phyloP scores from a whole-genome alignment of 1,140 invertebrate genomes.

The Psilanteris sp. region DNA sequence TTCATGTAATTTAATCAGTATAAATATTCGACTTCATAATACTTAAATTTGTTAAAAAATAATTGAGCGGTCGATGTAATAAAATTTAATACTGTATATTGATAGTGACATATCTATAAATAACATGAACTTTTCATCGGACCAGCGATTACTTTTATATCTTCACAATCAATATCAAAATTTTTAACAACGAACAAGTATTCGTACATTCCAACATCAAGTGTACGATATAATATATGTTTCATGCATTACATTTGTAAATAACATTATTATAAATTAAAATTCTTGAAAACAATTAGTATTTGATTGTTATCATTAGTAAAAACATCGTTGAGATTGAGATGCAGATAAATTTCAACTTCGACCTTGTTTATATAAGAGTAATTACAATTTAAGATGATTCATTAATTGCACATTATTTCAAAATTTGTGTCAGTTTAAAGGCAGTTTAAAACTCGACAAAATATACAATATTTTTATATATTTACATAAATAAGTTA shows the following conservation, averaged over 20 bases:
- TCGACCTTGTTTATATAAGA: too few species aligned
- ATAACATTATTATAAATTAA: constrained; percentile 11
- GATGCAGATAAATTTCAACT: too few species aligned
- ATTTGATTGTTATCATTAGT: too few species aligned
- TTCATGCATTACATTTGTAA: not conserved
- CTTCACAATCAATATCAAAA: constrained; percentile 5
- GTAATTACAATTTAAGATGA: too few species aligned
- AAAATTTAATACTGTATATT: constrained; percentile 51
- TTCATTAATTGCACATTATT: too few species aligned
- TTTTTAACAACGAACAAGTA: constrained; percentile 23
- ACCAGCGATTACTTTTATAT: constrained; percentile 26
- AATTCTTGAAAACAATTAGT: too few species aligned
- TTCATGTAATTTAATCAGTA: not conserved
- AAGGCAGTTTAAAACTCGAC: too few species aligned
- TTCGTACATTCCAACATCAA: constrained; percentile 9
- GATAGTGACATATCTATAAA: constrained; percentile 16
- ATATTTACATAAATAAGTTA: too few species aligned
- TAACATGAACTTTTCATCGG: constrained; percentile 24
- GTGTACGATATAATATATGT: not conserved
- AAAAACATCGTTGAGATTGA: too few species aligned
- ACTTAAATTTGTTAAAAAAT: constrained; percentile 38
- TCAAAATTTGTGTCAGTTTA: too few species aligned
- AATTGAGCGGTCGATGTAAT: constrained; percentile 26
- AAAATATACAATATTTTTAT: too few species aligned
- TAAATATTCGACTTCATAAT: constrained; percentile 12